phyloP scores from a whole-genome alignment of 1,140 invertebrate genomes.

The Portunus trituberculatus region DNA sequence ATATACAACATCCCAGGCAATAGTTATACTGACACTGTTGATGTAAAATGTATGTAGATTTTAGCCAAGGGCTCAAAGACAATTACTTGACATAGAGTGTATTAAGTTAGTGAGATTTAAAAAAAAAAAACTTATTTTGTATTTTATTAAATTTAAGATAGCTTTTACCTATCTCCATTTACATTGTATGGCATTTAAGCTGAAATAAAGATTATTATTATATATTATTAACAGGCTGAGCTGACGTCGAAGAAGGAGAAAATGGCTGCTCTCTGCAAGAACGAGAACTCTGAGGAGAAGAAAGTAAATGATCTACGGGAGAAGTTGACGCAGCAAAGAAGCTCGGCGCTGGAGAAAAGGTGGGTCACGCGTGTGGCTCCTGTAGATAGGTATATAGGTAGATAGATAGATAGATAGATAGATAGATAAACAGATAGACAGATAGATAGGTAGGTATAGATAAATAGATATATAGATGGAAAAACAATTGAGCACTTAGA shows the following conservation, averaged over 20 bases:
- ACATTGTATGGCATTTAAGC: no score
- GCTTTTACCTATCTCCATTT: no score
- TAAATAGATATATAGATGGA: not conserved
- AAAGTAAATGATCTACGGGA: conserved; percentile 13
- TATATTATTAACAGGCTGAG: conserved; percentile 54
- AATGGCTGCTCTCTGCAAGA: conserved; percentile 42
- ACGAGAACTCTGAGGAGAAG: conserved; percentile 33
- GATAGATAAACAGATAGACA: not conserved
- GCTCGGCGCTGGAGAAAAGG: conserved; percentile 70
- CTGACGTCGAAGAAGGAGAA: conserved; percentile 52
- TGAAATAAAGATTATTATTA: no score
- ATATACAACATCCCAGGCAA: no score
- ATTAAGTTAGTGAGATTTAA: no score
- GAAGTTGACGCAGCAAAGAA: conserved; percentile 53
- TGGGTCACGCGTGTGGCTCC: not conserved
- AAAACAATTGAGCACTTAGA: not conserved
- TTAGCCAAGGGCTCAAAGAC: no score
- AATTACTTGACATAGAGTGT: no score
- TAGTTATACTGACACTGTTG: no score
- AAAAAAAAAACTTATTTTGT: no score
- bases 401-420: not conserved
- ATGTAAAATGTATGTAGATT: no score
- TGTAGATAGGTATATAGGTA: not conserved
- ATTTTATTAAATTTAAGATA: no score
- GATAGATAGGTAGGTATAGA: not conserved